A percentile compares a stretch with the other conserved stretches of the same genome.
Evolutionary conservation across 2,797 vertebrate species (phyloP).

Genomic region (Nasua narica): DNA sequence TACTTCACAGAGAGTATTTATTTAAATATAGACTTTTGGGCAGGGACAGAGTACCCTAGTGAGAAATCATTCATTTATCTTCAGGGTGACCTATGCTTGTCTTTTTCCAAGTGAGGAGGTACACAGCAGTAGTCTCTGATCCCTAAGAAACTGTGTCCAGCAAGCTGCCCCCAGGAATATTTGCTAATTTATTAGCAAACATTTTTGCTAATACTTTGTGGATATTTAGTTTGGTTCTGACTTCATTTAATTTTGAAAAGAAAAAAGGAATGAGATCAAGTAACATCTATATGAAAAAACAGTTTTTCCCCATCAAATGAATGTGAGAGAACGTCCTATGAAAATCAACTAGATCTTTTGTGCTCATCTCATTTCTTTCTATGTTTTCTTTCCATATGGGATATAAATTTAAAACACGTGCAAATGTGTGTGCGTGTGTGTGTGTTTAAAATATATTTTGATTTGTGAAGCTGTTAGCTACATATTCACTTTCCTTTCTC

Average conservation of each 20-base stretch:
- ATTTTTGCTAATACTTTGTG: no score
- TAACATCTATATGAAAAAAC: not conserved
- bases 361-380: not conserved
- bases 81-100: not conserved
- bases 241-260: not conserved
- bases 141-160: not conserved
- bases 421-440: not conserved
- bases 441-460: not conserved
- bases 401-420: not conserved
- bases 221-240: not conserved
- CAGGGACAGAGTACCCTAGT: not conserved
- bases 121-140: not conserved
- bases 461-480: not conserved
- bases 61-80: conserved; percentile 14
- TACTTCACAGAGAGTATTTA: conserved; percentile 21
- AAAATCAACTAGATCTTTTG: not conserved
- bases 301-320: not conserved
- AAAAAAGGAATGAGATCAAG: not conserved
- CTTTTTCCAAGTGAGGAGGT: conserved; percentile 36
- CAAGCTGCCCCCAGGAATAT: not conserved
- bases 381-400: not conserved
- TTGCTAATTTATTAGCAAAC: not conserved
- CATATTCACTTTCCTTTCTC: not conserved
- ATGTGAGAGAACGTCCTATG: not conserved
- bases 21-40: conserved; percentile 48